A percentile compares a stretch with the other conserved stretches of the same genome.
phyloP scores from a whole-genome alignment of 2,797 vertebrate genomes.

The Myotis vivesi region DNA sequence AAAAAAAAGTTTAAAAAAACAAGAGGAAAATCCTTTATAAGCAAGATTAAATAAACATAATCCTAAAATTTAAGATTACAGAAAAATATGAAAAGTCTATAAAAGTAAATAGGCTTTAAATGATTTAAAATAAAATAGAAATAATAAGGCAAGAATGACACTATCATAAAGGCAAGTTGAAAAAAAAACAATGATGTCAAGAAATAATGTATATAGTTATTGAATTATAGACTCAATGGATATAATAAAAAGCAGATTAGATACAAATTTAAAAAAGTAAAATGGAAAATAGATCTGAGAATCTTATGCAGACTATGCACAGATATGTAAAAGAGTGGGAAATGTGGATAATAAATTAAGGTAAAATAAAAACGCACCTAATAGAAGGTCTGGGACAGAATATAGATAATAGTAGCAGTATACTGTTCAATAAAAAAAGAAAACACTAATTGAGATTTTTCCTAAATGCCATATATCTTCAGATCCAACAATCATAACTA shows the following conservation, averaged over 20 bases:
- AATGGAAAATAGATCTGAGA: background rate
- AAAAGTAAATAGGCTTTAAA: background rate
- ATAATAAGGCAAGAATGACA: background rate
- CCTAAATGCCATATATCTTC: background rate
- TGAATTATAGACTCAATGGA: background rate
- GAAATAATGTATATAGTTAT: background rate
- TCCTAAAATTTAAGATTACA: background rate
- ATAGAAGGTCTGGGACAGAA: background rate
- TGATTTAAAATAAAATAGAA: conserved; percentile 17
- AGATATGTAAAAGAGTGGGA: background rate
- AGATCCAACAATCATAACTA: background rate
- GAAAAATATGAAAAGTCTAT: background rate
- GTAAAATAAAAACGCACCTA: background rate
- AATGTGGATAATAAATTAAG: background rate
- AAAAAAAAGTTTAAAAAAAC: background rate
- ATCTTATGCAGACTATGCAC: background rate
- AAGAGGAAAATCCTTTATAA: background rate
- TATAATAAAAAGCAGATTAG: background rate
- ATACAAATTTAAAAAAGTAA: background rate
- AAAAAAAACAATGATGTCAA: background rate
- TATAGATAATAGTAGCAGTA: background rate
- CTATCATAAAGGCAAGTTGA: background rate
- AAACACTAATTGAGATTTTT: background rate
- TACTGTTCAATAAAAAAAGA: background rate
- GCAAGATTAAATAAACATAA: background rate